Evolutionary conservation across 2,888 invertebrate genomes (phyloP), one percentile per base, ranked within the genome.

Genomic region (Ophion costatus): DNA sequence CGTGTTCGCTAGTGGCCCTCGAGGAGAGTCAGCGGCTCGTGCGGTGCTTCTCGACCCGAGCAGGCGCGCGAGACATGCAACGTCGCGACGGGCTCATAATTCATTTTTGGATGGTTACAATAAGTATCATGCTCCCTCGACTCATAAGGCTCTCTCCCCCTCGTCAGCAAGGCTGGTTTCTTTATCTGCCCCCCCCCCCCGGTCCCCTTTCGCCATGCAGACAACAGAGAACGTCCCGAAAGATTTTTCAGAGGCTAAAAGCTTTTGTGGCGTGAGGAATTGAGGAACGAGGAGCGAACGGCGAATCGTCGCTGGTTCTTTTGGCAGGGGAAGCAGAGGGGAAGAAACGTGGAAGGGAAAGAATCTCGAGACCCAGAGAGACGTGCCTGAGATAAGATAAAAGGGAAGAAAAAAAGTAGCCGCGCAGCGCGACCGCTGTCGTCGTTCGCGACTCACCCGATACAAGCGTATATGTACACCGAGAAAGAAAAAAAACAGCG

Each of bases 71-170:
- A 57, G 66, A 66, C 20, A 56, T 24, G 57, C 67, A 56, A 67
- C 42, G 42, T n/a, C 51, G 51, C 45, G 59, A 67, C 66, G 77
- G 42, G 64, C 22, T 71, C 90, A 91, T 91, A 91, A 91, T 91
- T 91, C 91, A 91, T 91, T 88, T 75, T 88, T 88, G 86, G 89
- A 88, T 88, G 84, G 82, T 75, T 89, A 88, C 89, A 90, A 90
- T 90, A 91, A 91, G 91, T 91, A 91, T 91, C 87, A 89, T 80
- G 67, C 6, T 33, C 64, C 22, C 22, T 70, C 45, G 59, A 22
- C 57, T 57, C 66, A 22, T 67, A 42, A 66, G 42, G 67, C 57
- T 67, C 42, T 67, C 29, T 45, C 45, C 42, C 63, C 20, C 29
- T 57, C 38, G 33, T 20, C 38, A 24, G 22, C 56, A 73, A 57